Percentiles rank a stretch among this genome's conserved stretches.
Conservation (phyloP, 2,113 vertebrate genomes). For the Balaenoptera acutorostrata region DNA sequence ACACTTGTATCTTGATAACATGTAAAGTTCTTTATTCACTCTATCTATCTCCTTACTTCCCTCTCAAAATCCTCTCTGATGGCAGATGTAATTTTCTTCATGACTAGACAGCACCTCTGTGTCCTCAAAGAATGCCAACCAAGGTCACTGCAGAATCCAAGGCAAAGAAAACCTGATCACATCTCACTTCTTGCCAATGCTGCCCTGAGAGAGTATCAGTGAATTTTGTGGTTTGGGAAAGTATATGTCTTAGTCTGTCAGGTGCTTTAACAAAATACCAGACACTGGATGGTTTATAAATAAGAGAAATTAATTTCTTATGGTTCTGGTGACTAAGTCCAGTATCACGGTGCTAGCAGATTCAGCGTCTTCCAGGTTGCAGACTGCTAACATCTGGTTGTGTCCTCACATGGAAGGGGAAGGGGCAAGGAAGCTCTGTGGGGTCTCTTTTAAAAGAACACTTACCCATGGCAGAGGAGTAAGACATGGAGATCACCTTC, state of each 20-base stretch:
- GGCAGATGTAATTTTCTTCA: not conserved
- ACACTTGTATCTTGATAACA: not conserved
- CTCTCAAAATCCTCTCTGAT: not conserved
- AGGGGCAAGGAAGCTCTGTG: not conserved
- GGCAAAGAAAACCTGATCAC: not conserved
- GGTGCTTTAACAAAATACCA: not conserved
- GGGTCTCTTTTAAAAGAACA: not conserved
- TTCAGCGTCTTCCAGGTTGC: no score
- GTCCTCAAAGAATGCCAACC: not conserved
- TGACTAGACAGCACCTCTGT: not conserved
- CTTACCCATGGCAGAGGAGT: no score
- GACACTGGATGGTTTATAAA: not conserved
- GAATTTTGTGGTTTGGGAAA: not conserved
- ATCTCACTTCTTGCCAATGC: not conserved
- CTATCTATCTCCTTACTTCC: not conserved
- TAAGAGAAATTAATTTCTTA: not conserved
- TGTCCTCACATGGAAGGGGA: not conserved
- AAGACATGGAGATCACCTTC: no score
- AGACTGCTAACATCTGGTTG: no score
- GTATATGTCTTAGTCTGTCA: not conserved
- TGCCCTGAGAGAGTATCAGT: not conserved
- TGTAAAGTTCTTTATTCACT: not conserved
- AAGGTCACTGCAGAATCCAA: not conserved
- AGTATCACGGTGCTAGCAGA: no score
- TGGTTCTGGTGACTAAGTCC: no score